Evolutionary conservation across 1,140 invertebrate genomes (phyloP).

Genomic region (Notospermus geniculatus): DNA sequence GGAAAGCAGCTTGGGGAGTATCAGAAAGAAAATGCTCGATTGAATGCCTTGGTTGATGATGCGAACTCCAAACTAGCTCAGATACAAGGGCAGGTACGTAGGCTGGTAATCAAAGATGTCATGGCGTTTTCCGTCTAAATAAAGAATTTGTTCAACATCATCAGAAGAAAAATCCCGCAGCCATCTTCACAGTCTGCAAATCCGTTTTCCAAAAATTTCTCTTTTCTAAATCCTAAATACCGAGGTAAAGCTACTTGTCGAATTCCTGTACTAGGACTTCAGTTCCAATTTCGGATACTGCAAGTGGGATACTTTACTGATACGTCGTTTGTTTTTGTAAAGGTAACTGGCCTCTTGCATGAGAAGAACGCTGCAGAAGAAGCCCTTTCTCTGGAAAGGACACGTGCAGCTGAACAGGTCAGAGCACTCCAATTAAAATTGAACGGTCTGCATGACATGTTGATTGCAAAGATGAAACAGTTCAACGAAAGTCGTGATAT

Average conservation of each 20-base stretch:
- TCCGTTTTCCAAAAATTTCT: too few relatives aligned
- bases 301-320: not conserved
- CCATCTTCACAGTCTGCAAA: too few relatives aligned
- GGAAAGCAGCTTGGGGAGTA: conserved; percentile 24
- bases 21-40: conserved; percentile 30
- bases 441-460: conserved; percentile 34
- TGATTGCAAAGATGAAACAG: conserved; percentile 41
- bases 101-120: not conserved
- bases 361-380: conserved; percentile 33
- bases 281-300: not conserved
- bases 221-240: too few relatives aligned
- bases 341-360: conserved; percentile 34
- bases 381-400: conserved; percentile 26
- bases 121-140: not conserved
- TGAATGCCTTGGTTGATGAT: conserved; percentile 29
- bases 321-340: not conserved
- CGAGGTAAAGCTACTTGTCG: too few relatives aligned
- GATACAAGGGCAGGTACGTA: conserved; percentile 35
- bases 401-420: conserved; percentile 28
- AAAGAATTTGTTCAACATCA: not conserved
- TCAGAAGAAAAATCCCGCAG: not conserved
- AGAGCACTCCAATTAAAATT: conserved; percentile 32
- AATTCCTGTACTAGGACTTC: too few relatives aligned
- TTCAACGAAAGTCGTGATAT: conserved; percentile 30
- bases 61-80: conserved; percentile 31